A percentile compares a stretch with the other conserved stretches of the same genome.
Conservation (phyloP, 2,797 vertebrate species). For the Clarias pachynema region DNA sequence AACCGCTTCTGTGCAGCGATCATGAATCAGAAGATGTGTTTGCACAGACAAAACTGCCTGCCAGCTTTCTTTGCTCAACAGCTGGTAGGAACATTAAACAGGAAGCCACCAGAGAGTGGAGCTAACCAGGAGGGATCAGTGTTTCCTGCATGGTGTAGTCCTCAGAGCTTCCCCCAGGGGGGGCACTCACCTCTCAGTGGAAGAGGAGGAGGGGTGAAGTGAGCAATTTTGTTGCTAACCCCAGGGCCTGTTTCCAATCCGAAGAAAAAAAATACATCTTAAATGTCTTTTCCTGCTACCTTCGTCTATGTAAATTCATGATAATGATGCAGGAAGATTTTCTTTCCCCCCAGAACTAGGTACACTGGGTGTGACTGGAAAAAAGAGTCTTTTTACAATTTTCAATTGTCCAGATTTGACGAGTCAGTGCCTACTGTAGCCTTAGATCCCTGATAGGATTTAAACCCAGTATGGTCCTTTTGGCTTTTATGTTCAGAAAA, state of each 20-base stretch:
- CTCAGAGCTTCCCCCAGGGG: slow-evolving; percentile 63
- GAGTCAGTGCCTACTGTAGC: neutral
- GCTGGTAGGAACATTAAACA: slow-evolving; percentile 77
- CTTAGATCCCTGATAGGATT: neutral
- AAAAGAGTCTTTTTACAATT: neutral
- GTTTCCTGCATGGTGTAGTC: slow-evolving; percentile 61
- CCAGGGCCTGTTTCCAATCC: slow-evolving; percentile 33
- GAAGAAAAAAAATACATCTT: slow-evolving; percentile 28
- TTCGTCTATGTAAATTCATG: slow-evolving; percentile 13
- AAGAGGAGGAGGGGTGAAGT: neutral
- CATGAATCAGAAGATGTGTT: slow-evolving; percentile 60
- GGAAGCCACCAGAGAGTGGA: slow-evolving; percentile 69
- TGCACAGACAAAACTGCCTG: slow-evolving; percentile 74
- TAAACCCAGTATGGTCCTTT: too few relatives aligned
- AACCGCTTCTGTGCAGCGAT: neutral
- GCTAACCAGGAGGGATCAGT: slow-evolving; percentile 62
- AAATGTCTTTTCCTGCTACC: slow-evolving; percentile 20
- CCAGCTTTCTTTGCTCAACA: slow-evolving; percentile 75
- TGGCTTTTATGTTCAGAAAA: neutral
- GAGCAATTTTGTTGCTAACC: slow-evolving; percentile 17
- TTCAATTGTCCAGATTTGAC: neutral
- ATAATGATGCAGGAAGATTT: neutral
- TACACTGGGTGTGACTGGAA: neutral
- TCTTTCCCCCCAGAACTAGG: neutral
- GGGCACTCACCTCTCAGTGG: slow-evolving; percentile 44